phyloP scores from a whole-genome alignment of 2,113 vertebrate genomes.

The Sclerurus mexicanus region DNA sequence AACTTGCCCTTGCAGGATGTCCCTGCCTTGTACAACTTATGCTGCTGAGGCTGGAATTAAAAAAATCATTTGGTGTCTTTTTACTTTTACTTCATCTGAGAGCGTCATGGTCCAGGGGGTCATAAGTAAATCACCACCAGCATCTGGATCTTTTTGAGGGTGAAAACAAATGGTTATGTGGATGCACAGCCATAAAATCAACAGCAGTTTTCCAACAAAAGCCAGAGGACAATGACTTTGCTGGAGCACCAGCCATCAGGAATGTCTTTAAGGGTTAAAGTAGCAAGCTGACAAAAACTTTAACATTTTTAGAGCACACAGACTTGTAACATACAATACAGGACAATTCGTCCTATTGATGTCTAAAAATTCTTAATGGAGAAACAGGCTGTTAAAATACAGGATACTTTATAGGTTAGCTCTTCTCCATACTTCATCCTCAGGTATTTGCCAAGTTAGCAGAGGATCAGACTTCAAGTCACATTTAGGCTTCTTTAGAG shows the following conservation, averaged over 20 bases:
- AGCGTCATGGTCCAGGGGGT: background rate
- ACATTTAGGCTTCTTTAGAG: constrained; percentile 18
- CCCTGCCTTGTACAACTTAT: background rate
- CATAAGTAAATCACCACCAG: background rate
- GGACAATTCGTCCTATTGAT: constrained; percentile 48
- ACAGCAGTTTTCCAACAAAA: background rate
- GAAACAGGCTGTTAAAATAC: constrained; percentile 69
- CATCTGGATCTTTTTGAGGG: background rate
- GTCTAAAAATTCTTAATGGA: constrained; percentile 56
- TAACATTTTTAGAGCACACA: constrained; percentile 43
- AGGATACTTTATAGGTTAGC: constrained; percentile 50
- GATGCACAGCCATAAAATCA: background rate
- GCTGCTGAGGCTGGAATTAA: background rate
- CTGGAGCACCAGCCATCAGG: background rate
- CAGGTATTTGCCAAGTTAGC: constrained; percentile 51
- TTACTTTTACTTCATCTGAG: background rate
- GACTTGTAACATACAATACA: constrained; percentile 39
- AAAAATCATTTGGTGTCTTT: background rate
- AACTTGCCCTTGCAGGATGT: background rate
- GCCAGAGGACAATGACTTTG: background rate
- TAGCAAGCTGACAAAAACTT: constrained; percentile 2
- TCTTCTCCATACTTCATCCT: constrained; percentile 54
- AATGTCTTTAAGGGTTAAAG: background rate
- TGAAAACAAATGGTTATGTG: background rate
- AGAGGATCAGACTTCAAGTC: constrained; percentile 50